Evolutionary conservation across 2,888 invertebrate genomes (phyloP).

Genomic region (Conomelus anceps): DNA sequence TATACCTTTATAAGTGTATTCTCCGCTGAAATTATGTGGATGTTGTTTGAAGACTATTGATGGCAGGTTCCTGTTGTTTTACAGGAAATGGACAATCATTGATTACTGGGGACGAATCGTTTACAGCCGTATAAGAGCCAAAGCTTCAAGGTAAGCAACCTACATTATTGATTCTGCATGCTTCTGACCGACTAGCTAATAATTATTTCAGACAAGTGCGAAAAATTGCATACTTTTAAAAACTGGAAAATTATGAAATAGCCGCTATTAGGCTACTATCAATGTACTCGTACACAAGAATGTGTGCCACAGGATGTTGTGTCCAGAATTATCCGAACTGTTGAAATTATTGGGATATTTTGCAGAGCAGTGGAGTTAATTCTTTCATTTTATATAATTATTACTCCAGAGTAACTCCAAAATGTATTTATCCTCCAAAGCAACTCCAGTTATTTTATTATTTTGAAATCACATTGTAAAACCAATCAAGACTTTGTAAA

Average conservation of each 20-base stretch:
- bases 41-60: too few species aligned
- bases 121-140: too few species aligned
- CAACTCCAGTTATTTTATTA: too few species aligned
- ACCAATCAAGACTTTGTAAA: too few species aligned
- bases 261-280: not conserved
- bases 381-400: too few species aligned
- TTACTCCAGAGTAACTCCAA: not conserved
- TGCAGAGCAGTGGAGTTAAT: not conserved
- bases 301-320: not conserved
- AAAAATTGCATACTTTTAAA: not conserved
- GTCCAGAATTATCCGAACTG: not conserved
- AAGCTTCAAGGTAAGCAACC: not conserved
- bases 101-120: not conserved
- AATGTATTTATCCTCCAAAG: too few species aligned
- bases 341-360: not conserved
- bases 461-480: too few species aligned
- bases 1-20: too few species aligned
- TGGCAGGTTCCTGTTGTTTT: not conserved
- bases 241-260: not conserved
- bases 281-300: not conserved
- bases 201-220: not conserved
- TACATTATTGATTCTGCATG: not conserved
- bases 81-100: not conserved
- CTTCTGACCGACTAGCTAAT: not conserved
- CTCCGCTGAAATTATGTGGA: too few species aligned